Base-by-base conservation (phyloP, 2,888 invertebrate genomes). In the Xiphydria camelus region DNA sequence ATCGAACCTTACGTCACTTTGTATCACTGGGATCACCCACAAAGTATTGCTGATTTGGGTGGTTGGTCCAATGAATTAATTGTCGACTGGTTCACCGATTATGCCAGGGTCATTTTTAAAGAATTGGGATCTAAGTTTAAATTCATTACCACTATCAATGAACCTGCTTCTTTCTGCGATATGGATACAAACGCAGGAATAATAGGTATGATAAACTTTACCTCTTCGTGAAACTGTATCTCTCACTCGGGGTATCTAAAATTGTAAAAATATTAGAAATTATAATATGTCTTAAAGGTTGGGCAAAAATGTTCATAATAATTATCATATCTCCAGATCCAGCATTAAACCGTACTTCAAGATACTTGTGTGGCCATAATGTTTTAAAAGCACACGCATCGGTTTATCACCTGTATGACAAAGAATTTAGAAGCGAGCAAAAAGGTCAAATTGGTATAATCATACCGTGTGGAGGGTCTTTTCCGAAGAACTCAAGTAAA, bases 141-240 rank as follows among this genome's bases (percentile, higher is more conserved):
- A 68, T 79, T 80, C 43, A 90, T 90, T 87, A 81, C 87, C 3
- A 90, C 91, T 0, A 82, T 91, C 53, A 91, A 91, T 66, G 91
- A 91, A 66, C 89, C 90, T 1, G 79, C 77, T 70, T 76, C 79
- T 53, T 75, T 80, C 22, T 82, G 83, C 58, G 81, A 39, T 0
- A 2, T 0, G 1, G 35, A 26, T 0, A 0, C 0, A 1, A 21
- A 39, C 4, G 62, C 68, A 4, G 4, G 29, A 29, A 6, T 12
- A 29, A 29, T 14, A 3, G 35, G 12, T 35, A 1, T 32, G 18
- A 32, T 32, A 32, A 14, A 12, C 9, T n/a, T 7, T 31, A 14
- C 12, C 10, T n/a, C 7, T 31, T 17, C n/a, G n/a, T n/a, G n/a
- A n/a, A n/a, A n/a, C n/a, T n/a, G n/a, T n/a, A n/a, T n/a, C n/a